Evolutionary conservation across 2,113 vertebrate species (phyloP).

Genomic region (Myocastor coypus): DNA sequence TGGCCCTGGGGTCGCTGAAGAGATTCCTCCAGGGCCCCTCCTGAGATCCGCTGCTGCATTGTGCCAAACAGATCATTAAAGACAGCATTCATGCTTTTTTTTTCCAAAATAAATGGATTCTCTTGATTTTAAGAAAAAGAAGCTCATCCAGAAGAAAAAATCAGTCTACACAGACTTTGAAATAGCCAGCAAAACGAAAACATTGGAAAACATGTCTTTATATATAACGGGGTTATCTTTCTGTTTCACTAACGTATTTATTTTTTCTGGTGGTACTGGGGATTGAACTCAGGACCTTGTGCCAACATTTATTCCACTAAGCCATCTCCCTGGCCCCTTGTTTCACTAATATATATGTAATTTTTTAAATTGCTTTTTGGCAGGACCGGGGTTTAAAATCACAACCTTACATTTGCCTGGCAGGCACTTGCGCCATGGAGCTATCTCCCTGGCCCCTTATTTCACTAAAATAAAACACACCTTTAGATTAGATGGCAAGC

Average conservation of each 20-base stretch:
- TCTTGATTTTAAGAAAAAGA: background rate
- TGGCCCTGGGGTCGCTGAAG: background rate
- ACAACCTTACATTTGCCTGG: too few relatives aligned
- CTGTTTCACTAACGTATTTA: too few relatives aligned
- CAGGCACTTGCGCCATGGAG: too few relatives aligned
- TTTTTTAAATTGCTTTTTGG: too few relatives aligned
- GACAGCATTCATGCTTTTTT: background rate
- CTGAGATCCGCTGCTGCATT: background rate
- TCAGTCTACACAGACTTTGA: background rate
- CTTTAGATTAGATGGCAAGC: background rate
- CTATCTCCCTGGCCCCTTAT: background rate
- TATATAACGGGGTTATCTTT: background rate
- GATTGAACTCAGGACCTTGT: too few relatives aligned
- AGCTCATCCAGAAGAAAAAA: conserved; percentile 1
- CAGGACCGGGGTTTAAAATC: too few relatives aligned
- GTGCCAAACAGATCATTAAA: background rate
- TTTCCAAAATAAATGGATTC: conserved; percentile 20
- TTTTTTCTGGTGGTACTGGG: too few relatives aligned
- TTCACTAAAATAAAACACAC: background rate
- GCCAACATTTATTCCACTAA: too few relatives aligned
- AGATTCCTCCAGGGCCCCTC: background rate
- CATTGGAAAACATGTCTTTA: conserved; percentile 40
- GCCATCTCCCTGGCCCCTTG: too few relatives aligned
- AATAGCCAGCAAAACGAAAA: background rate
- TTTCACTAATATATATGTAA: too few relatives aligned